Base-by-base conservation (phyloP, 2,113 vertebrate genomes). In the Crocuta crocuta region DNA sequence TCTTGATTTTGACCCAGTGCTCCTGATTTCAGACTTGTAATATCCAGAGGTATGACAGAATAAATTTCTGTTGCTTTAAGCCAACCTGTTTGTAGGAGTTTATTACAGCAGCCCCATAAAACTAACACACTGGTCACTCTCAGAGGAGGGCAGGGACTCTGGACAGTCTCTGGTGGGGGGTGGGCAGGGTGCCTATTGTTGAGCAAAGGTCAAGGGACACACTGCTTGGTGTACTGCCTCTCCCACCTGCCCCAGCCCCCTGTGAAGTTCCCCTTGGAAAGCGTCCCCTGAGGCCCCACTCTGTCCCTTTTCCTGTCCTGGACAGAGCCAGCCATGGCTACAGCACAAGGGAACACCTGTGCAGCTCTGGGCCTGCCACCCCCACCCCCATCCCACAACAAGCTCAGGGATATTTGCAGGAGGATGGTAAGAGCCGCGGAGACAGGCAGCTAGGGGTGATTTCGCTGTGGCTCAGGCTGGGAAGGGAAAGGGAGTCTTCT, bases 71-170 rank as follows among this genome's bases (percentile, higher is more conserved):
- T 70, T 70, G 63, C 21, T 58, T 10, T 35, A 48, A 81, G 53
- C 4, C 31, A 71, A 31, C 33, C 0, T 8, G 7, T 55, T 21
- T 45, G 70, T 84, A 45, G 58, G 8, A 23, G 28, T 55, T 73
- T 61, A 19, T 50, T 16, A 13, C 16, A 23, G 12, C 17, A 73
- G 33, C 15, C 33, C n/a, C 1, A 5, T 39, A 7, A 95, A 28
- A 74, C 12, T 23, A 53, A 31, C 2, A 31, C 24, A 11, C 16
- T 24, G 76, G 9, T 80, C 21, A 39, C 4, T 23, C 23, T 55
- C 45, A 7, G 35, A 74, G 13, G 13, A 74, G 11, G 5, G 5
- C 9, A 16, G 10, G 3, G 21, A 1, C 0, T 7, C 70, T 24
- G 82, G 45, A 50, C 15, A 23, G 23, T 21, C 83, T 58, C 58